phyloP scores from a whole-genome alignment of 2,113 vertebrate genomes.

The human region DNA sequence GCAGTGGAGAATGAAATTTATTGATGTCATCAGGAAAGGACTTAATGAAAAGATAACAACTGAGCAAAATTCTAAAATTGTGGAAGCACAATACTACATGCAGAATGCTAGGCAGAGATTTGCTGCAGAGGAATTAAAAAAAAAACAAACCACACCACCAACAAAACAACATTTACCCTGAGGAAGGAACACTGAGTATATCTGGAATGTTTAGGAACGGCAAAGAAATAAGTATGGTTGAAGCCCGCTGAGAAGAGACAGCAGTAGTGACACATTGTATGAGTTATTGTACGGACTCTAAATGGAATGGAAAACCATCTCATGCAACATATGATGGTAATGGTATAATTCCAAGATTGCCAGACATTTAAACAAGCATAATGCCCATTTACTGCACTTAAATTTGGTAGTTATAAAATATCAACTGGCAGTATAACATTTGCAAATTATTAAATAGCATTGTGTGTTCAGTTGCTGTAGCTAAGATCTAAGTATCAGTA shows the following conservation, averaged over 20 bases:
- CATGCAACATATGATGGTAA: not conserved
- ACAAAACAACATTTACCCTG: not conserved
- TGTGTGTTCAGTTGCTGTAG: not conserved
- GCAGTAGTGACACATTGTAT: fast-evolving
- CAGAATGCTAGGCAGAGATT: not conserved
- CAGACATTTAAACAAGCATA: not conserved
- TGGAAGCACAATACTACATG: not conserved
- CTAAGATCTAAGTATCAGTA: constrained; percentile 16
- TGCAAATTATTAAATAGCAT: constrained; percentile 10
- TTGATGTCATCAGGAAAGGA: not conserved
- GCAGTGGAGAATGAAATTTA: not conserved
- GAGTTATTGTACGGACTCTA: not conserved
- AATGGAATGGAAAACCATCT: not conserved
- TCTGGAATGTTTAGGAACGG: not conserved
- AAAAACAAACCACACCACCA: not conserved
- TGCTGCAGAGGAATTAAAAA: not conserved
- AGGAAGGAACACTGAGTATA: not conserved
- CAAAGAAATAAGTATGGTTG: not conserved
- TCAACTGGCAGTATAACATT: constrained; percentile 5
- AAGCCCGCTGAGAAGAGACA: not conserved
- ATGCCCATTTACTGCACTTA: not conserved
- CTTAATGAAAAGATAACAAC: not conserved
- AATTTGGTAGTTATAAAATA: constrained; percentile 46
- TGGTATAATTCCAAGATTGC: not conserved
- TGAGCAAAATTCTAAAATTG: not conserved